Evolutionary conservation across 1,140 invertebrate genomes (phyloP), one percentile per base, ranked within the genome.

Genomic region (Aphidius ervi): DNA sequence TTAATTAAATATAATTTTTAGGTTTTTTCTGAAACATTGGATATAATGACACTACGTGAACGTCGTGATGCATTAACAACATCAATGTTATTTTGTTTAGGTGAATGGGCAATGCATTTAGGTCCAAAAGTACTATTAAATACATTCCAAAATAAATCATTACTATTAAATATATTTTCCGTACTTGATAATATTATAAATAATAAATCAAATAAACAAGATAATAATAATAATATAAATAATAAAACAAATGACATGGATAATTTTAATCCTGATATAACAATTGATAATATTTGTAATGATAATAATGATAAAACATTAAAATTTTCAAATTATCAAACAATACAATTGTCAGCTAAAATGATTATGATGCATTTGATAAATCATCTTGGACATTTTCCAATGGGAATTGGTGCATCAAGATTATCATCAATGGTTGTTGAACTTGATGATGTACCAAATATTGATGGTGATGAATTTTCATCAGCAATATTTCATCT

Each of bases 401-500:
- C 94, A 6, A 89, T 94, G 86, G 87, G 87, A 16, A 90, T 92
- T 58, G 94, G 94, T 7, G 91, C 94, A 0, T 85, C 90, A 1
- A 82, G 90, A 20, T 80, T 95, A 9, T 90, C 90, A 62, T 96
- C 92, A 2, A 81, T 91, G 65, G 92, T 98, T 3, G 91, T 91
- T 61, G 95, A 98, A 80, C 87, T 94, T 65, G 94, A 97, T 74
- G 95, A 98, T 77, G 86, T 92, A n/a, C 87, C 90, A 2, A 85
- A 88, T 59, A 80, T 89, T 7, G 77, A 82, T 42, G 82, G 85
- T 10, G 85, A 88, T 62, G 92, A 95, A 69, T 75, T 95, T 5
- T 88, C 86, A 45, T 82, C 86, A 6, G 87, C 91, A 43, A 87
- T 95, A 53, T 91, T 98, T 69, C 83, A 85, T 59, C 88, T 92